These are phyloP conservation scores for Chrysolina oricalcia DNA, from an alignment of 2,888 invertebrate genomes.

Conservation along the genomic window DNA sequence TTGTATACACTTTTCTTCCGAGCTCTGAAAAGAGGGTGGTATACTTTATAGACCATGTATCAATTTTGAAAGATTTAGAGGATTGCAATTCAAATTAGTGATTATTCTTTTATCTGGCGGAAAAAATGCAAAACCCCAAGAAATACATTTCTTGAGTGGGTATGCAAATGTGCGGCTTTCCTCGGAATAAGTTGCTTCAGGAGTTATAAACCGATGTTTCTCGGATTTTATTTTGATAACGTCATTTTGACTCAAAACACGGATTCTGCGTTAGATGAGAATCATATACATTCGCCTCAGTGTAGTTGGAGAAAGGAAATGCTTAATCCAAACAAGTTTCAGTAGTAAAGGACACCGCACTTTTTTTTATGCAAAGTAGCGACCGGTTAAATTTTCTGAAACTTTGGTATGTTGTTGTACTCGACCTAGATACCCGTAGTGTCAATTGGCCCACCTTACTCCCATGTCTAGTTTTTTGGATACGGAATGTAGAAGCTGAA, in stretches of 20 bases:
- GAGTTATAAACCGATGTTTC: slow-evolving; percentile 42
- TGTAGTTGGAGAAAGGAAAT: neutral
- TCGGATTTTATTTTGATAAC: slow-evolving; percentile 36
- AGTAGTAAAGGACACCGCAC: no score
- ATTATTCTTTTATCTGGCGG: slow-evolving; percentile 63
- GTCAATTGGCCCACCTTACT: no score
- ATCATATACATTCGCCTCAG: slow-evolving; percentile 22
- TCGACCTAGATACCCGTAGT: no score
- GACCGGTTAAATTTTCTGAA: no score
- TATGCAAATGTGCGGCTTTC: slow-evolving; percentile 57
- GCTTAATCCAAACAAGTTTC: slow-evolving; percentile 1
- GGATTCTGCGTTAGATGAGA: slow-evolving; percentile 39
- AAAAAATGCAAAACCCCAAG: slow-evolving; percentile 63
- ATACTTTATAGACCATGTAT: slow-evolving; percentile 61
- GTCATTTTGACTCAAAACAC: slow-evolving; percentile 47
- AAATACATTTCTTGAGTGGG: slow-evolving; percentile 59
- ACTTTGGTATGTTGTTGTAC: no score
- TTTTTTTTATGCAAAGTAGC: neutral
- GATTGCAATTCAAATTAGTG: slow-evolving; percentile 70
- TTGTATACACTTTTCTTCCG: slow-evolving; percentile 10
- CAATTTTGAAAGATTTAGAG: slow-evolving; percentile 69
- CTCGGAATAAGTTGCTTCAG: slow-evolving; percentile 46
- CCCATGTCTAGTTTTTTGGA: no score
- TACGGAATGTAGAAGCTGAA: no score
- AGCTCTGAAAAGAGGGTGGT: slow-evolving; percentile 25